phyloP scores from a whole-genome alignment of 1,140 invertebrate genomes.

The Spodoptera litura region DNA sequence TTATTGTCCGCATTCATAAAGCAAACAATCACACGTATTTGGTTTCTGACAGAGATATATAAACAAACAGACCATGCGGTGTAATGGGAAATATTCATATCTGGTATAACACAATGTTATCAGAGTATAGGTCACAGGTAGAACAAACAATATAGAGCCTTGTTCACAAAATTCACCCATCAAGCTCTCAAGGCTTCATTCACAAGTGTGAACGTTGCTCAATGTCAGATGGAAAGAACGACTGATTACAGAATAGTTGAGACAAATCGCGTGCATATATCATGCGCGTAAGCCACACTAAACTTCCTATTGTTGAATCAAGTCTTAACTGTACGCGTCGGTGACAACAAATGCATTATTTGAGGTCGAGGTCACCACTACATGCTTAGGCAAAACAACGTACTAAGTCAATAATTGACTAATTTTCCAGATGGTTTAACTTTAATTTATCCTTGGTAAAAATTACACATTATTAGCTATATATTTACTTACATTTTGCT shows the following conservation, averaged over 20 bases:
- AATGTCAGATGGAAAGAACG: constrained; percentile 45
- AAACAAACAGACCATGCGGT: constrained; percentile 49
- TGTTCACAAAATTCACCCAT: constrained; percentile 45
- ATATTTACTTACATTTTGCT: no score
- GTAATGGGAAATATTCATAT: constrained; percentile 46
- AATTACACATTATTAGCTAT: background rate
- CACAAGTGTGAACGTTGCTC: constrained; percentile 44
- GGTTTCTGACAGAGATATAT: constrained; percentile 13
- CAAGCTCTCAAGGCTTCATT: constrained; percentile 42
- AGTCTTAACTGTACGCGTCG: constrained; percentile 29
- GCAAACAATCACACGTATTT: constrained; percentile 29
- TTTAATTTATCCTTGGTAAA: background rate
- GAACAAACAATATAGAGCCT: constrained; percentile 47
- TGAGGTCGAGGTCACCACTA: constrained; percentile 36
- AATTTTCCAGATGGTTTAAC: constrained; percentile 5
- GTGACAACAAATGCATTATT: constrained; percentile 23
- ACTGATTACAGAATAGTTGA: constrained; percentile 38
- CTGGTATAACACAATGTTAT: constrained; percentile 51
- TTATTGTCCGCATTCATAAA: constrained; percentile 34
- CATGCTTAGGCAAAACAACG: constrained; percentile 6
- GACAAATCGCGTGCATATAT: constrained; percentile 29
- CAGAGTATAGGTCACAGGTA: constrained; percentile 39
- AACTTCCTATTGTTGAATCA: constrained; percentile 40
- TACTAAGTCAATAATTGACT: background rate
- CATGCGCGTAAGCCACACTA: constrained; percentile 6